Evolutionary conservation across 2,113 vertebrate genomes (phyloP).

Genomic region (human (Homo sapiens)): GRCh38 chr1:102180501-102181000

Average conservation of each 20-base stretch:
- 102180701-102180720: background rate
- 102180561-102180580: no score
- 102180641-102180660: background rate
- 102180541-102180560: no score
- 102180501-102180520: no score
- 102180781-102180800: background rate
- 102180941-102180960: background rate
- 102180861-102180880: background rate
- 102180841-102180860: background rate
- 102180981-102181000: background rate
- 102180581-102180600: no score
- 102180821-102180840: background rate
- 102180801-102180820: background rate
- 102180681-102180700: background rate
- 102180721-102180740: background rate
- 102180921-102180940: background rate
- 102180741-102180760: background rate
- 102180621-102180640: no score
- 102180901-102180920: background rate
- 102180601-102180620: background rate
- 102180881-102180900: background rate
- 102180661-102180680: background rate
- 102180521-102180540: no score
- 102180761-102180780: background rate
- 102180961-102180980: background rate